phyloP scores from a whole-genome alignment of 1,140 invertebrate genomes.

The Tachypleus tridentatus region DNA sequence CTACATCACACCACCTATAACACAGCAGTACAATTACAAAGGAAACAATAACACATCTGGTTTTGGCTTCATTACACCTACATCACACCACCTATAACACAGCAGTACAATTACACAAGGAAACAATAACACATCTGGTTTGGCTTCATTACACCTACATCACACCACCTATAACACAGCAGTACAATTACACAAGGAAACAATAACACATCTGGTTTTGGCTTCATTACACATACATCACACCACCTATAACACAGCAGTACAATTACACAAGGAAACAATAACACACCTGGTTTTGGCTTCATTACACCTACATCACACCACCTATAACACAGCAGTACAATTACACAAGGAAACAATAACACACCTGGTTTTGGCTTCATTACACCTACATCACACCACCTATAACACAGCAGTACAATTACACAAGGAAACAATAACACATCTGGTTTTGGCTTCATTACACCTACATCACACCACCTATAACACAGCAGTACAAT shows the following conservation, averaged over 20 bases:
- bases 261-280: slow-evolving; percentile 31
- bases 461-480: slow-evolving; percentile 50
- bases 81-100: slow-evolving; percentile 33
- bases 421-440: slow-evolving; percentile 38
- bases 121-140: slow-evolving; percentile 45
- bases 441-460: slow-evolving; percentile 53
- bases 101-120: slow-evolving; percentile 31
- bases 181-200: slow-evolving; percentile 32
- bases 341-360: slow-evolving; percentile 31
- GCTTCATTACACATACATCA: slow-evolving; percentile 53
- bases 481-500: not conserved
- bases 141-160: slow-evolving; percentile 59
- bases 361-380: slow-evolving; percentile 53
- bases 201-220: slow-evolving; percentile 46
- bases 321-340: slow-evolving; percentile 2
- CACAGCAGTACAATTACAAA: slow-evolving; percentile 29
- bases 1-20: slow-evolving; percentile 41
- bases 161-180: slow-evolving; percentile 24
- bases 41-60: slow-evolving; percentile 43
- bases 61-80: slow-evolving; percentile 51
- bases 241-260: slow-evolving; percentile 4
- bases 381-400: slow-evolving; percentile 46
- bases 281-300: slow-evolving; percentile 47
- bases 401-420: not conserved
- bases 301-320: slow-evolving; percentile 61